Conservation (phyloP, 2,888 invertebrate species). For the Apoda limacodes region DNA sequence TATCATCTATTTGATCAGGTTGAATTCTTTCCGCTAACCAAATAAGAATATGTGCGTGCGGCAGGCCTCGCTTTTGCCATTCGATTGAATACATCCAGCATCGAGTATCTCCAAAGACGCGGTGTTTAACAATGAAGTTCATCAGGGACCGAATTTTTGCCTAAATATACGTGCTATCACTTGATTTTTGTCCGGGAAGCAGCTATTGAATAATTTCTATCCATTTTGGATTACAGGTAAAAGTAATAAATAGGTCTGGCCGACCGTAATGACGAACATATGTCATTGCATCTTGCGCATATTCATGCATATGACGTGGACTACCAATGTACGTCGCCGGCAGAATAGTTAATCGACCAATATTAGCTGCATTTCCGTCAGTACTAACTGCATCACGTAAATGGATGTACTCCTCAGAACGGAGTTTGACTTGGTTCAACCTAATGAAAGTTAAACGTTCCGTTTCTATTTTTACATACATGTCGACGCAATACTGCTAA, state of each 20-base stretch:
- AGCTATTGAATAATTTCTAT: constrained; percentile 18
- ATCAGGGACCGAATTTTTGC: constrained; percentile 5
- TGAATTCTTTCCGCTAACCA: constrained; percentile 15
- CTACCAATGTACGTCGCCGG: constrained; percentile 18
- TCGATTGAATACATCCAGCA: constrained; percentile 6
- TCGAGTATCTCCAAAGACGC: constrained; percentile 1
- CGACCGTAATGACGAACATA: constrained; percentile 25
- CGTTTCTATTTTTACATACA: too few relatives aligned
- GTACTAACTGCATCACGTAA: constrained; percentile 19
- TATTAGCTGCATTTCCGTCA: constrained; percentile 18
- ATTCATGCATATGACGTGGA: constrained; percentile 19
- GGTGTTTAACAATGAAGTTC: constrained; percentile 1
- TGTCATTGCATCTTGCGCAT: constrained; percentile 21
- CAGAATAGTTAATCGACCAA: constrained; percentile 22
- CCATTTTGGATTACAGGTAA: constrained; percentile 24
- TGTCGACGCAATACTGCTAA: constrained; percentile 14
- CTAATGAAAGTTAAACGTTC: constrained; percentile 15
- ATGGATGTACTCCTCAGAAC: constrained; percentile 20
- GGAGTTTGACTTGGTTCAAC: constrained; percentile 17
- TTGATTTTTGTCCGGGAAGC: constrained; percentile 21
- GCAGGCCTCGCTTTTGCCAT: constrained; percentile 4
- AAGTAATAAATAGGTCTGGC: too few relatives aligned
- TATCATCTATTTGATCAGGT: constrained; percentile 16
- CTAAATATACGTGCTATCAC: constrained; percentile 21
- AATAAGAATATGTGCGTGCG: constrained; percentile 2